Conservation (phyloP, 1,140 invertebrate genomes). For the Pristionchus pacificus region DNA sequence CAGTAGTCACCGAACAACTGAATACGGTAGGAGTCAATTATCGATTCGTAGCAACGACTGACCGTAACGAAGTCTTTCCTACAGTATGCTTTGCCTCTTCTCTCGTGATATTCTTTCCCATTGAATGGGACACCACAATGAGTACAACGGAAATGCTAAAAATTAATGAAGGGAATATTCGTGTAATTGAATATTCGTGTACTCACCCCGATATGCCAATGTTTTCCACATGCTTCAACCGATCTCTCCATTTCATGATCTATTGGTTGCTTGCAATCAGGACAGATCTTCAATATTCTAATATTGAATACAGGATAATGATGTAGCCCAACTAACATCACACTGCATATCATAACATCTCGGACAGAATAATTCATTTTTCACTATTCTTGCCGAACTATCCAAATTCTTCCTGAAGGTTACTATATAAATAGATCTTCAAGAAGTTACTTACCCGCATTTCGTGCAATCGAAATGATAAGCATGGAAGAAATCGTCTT, state of each 20-base stretch:
- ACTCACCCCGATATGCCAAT: constrained; percentile 24
- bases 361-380: constrained; percentile 12
- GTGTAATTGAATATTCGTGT: not conserved
- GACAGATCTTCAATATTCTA: not conserved
- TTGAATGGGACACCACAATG: constrained; percentile 14
- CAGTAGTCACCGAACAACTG: constrained; percentile 15
- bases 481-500: constrained; percentile 25
- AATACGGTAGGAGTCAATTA: not conserved
- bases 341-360: constrained; percentile 21
- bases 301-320: not conserved
- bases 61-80: constrained; percentile 8
- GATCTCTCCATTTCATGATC: constrained; percentile 23
- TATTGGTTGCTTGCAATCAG: constrained; percentile 23
- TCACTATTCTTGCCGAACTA: constrained; percentile 8
- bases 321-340: too few species aligned
- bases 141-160: constrained; percentile 24
- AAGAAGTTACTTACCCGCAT: constrained; percentile 9
- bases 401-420: not conserved
- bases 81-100: constrained; percentile 23
- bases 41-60: not conserved
- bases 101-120: constrained; percentile 22
- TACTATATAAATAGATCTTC: not conserved
- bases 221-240: constrained; percentile 14
- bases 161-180: not conserved
- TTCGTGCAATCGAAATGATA: constrained; percentile 27